phyloP scores from a whole-genome alignment of 2,113 vertebrate species.

The Seriola quinqueradiata region DNA sequence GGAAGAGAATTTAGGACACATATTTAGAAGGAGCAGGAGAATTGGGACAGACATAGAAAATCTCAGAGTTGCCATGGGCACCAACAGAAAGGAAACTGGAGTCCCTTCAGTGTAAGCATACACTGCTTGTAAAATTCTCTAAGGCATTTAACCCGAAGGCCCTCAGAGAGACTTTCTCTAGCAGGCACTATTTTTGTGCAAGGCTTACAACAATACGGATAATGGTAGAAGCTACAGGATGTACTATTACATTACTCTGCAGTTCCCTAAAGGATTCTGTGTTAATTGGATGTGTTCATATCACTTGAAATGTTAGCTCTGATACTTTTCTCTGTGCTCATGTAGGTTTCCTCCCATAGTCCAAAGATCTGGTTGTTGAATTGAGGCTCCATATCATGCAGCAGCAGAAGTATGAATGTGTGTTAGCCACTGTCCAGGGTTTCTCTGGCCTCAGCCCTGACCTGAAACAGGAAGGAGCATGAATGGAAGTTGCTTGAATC shows the following conservation, averaged over 20 bases:
- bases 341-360: neutral
- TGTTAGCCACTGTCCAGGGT: neutral
- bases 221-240: slow-evolving; percentile 3
- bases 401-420: neutral
- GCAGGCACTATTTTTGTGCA: slow-evolving; percentile 9
- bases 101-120: slow-evolving; percentile 51
- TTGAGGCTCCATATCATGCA: neutral
- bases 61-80: slow-evolving; percentile 69
- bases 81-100: slow-evolving; percentile 51
- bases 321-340: neutral
- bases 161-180: slow-evolving; percentile 32
- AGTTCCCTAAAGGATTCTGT: neutral
- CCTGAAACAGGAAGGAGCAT: neutral
- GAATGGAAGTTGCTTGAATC: neutral
- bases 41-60: slow-evolving; percentile 66
- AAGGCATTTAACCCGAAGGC: slow-evolving; percentile 61
- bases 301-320: slow-evolving; percentile 22
- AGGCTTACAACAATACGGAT: slow-evolving; percentile 1
- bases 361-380: slow-evolving; percentile 2
- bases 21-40: slow-evolving; percentile 61
- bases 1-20: slow-evolving; percentile 59
- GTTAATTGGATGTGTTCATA: slow-evolving; percentile 13
- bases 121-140: slow-evolving; percentile 59
- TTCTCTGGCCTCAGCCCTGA: neutral
- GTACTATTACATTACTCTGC: slow-evolving; percentile 19